Evolutionary conservation across 2,113 vertebrate species (phyloP), one percentile per base, ranked within the genome.

Genomic region (Zosterops lateralis): DNA sequence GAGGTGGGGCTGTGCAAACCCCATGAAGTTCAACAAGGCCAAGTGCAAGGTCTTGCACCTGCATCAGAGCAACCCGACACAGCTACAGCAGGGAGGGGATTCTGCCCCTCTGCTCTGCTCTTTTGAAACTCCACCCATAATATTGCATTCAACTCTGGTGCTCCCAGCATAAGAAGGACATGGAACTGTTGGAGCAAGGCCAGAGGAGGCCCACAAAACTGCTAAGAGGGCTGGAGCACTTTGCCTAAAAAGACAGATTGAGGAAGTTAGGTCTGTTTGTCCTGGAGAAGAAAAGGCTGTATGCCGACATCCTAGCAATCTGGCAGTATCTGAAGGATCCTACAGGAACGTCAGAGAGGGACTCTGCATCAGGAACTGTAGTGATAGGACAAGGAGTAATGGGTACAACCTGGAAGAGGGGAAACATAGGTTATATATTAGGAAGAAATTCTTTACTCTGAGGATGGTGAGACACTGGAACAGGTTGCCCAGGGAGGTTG

Each of bases 161-260:
- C 7, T 9, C 11, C 9, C 40, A 56, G 42, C 40, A 17, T 17
- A 24, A 62, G 14, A 38, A 61, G 19, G 29, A 40, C 16, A 16
- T 17, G 19, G 40, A n/a, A 14, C 16, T 34, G 9, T 11, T 62
- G 29, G 16, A 56, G 8, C 20, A 17, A 56, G n/a, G 29, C 16
- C 29, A 34, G 29, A 40, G 4, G 24, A 78, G 16, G 12, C 14
- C 7, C 24, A 34, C 0, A 0, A 26, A 31, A 9, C 11, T 54
- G 19, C 24, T 21, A 34, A 47, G 40, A 31, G n/a, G 29, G 4
- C 20, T 40, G 24, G 10, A 78, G 4, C 16, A 62, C 24, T n/a
- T 47, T 17, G 3, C 13, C 28, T 56, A 8, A 4, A 28, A 48
- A 42, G 24, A 18, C 14, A 48, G 25, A 19, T 11, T 42, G 17